These are phyloP conservation scores for Amorpha juglandis DNA, from an alignment of 2,888 invertebrate genomes.

Conservation along the genomic window DNA sequence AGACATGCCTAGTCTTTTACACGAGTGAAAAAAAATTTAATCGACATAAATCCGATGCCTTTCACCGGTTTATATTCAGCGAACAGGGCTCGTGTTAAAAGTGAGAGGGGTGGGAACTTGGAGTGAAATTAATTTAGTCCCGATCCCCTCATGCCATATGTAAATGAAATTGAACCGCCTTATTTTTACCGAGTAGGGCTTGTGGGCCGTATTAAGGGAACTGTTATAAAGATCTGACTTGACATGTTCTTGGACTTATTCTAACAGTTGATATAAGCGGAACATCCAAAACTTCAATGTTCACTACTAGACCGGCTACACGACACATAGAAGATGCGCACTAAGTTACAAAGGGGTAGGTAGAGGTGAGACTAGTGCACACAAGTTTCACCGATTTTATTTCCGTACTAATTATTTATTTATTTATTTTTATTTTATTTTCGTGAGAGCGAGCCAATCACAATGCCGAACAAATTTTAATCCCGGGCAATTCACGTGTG, in stretches of 20 bases:
- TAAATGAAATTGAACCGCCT: slow-evolving; percentile 65
- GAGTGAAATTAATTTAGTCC: slow-evolving; percentile 59
- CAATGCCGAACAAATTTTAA: too few species aligned
- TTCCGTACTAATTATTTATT: too few species aligned
- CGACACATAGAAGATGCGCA: too few species aligned
- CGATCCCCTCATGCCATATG: slow-evolving; percentile 61
- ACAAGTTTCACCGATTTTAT: too few species aligned
- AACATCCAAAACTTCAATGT: too few species aligned
- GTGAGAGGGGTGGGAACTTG: slow-evolving; percentile 52
- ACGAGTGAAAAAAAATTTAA: slow-evolving; percentile 7
- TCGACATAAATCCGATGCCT: slow-evolving; percentile 34
- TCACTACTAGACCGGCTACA: too few species aligned
- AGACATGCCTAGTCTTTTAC: not conserved
- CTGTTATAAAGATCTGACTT: too few species aligned
- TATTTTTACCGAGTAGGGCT: slow-evolving; percentile 48
- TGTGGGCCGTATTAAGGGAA: slow-evolving; percentile 28
- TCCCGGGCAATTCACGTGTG: too few species aligned
- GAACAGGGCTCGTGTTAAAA: slow-evolving; percentile 53
- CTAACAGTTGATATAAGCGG: not conserved
- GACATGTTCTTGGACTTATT: not conserved
- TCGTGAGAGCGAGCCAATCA: too few species aligned
- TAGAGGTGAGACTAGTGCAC: too few species aligned
- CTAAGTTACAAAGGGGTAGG: too few species aligned
- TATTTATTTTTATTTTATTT: too few species aligned
- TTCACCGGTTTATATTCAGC: slow-evolving; percentile 37